These are phyloP conservation scores for Pocillopora meandrina DNA, from an alignment of 92 coral and sea anemone genomes.

Conservation along the genomic window DNA sequence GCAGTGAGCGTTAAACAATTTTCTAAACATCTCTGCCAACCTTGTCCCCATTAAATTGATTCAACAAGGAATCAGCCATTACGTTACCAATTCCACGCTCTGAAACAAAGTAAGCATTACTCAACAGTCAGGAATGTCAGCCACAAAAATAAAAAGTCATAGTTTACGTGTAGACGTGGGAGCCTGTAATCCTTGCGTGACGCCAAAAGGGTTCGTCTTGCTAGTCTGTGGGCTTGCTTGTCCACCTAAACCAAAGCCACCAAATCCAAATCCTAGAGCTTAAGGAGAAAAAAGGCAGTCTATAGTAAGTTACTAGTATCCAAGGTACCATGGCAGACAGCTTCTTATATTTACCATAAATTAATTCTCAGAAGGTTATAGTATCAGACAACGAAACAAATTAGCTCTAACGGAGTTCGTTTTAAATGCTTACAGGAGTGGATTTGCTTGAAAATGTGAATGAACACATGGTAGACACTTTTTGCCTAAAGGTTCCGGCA, in stretches of 20 bases:
- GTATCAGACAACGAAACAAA: too few species aligned
- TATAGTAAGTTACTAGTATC: background rate
- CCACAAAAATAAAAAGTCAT: background rate
- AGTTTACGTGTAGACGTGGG: slow-evolving; percentile 12
- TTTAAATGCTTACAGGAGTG: too few species aligned
- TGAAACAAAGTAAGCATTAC: background rate
- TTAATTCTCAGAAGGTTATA: too few species aligned
- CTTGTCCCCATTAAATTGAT: too few species aligned
- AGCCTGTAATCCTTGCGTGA: slow-evolving; percentile 27
- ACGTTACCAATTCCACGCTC: background rate
- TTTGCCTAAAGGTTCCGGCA: background rate
- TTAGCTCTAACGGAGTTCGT: too few species aligned
- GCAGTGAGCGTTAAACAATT: too few species aligned
- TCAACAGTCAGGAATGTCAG: background rate
- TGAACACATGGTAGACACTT: background rate
- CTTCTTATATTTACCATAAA: too few species aligned
- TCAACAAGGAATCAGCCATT: too few species aligned
- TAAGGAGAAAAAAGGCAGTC: background rate
- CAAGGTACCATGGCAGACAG: background rate
- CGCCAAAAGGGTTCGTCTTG: slow-evolving; percentile 49
- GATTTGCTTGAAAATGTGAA: background rate
- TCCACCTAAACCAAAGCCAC: slow-evolving; percentile 67
- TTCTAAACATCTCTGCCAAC: too few species aligned
- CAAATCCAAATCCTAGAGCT: slow-evolving; percentile 60
- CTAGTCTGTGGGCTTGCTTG: slow-evolving; percentile 47